A percentile compares a stretch with the other conserved stretches of the same genome.
These are phyloP conservation scores for Lagopus muta DNA, from an alignment of 2,113 vertebrate genomes.

Conservation along the genomic window DNA sequence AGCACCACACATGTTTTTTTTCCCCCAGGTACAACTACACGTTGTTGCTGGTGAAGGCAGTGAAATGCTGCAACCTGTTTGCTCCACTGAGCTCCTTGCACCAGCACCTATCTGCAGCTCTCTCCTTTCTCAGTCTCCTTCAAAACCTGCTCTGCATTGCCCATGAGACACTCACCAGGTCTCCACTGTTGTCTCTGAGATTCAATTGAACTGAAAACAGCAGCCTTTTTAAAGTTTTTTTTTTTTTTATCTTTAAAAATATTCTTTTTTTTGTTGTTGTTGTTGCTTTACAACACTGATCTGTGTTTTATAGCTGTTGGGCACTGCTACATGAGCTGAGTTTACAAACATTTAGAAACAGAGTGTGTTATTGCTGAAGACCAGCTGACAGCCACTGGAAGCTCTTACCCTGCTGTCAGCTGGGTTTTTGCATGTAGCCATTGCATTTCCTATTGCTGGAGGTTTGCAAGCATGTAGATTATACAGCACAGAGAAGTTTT, in stretches of 20 bases:
- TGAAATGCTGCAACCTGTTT: neutral
- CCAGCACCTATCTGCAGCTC: neutral
- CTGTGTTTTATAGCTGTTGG: neutral
- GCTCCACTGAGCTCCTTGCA: neutral
- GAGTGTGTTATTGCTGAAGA: neutral
- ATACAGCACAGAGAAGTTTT: neutral
- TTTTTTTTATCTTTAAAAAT: neutral
- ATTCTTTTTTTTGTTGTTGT: neutral
- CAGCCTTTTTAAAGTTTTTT: neutral
- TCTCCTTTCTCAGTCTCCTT: slow-evolving; percentile 1
- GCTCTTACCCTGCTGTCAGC: slow-evolving; percentile 1
- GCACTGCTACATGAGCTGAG: neutral
- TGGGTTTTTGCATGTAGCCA: neutral
- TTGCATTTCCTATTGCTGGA: neutral
- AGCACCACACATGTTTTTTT: rapidly evolving
- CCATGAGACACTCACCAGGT: neutral
- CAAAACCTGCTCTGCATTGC: slow-evolving; percentile 3
- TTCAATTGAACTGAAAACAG: slow-evolving; percentile 17
- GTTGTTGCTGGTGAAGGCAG: neutral
- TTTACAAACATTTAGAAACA: neutral
- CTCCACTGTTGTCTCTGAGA: neutral
- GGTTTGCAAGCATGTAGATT: neutral
- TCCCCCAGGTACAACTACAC: neutral
- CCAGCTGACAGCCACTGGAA: neutral
- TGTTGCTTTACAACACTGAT: neutral